Conservation (phyloP, 2,797 vertebrate species). For the Xiphorhynchus erythropygius region DNA sequence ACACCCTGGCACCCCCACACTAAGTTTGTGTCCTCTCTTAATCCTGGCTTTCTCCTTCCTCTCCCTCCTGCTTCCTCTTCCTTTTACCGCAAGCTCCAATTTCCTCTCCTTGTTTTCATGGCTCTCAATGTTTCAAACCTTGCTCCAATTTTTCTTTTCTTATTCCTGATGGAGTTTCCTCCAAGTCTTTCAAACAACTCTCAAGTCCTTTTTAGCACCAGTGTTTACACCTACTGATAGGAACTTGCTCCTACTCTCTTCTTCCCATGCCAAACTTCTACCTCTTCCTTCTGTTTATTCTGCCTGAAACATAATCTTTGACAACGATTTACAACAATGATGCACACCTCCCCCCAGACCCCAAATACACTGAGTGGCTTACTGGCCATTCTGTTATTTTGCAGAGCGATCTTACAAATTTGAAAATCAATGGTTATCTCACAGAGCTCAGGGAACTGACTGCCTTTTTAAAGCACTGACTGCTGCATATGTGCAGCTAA, state of each 20-base stretch:
- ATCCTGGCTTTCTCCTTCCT: not conserved
- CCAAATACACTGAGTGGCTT: not conserved
- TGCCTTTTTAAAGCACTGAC: not conserved
- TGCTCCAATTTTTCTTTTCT: not conserved
- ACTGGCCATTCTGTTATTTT: not conserved
- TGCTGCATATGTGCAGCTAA: not conserved
- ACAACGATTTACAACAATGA: not conserved
- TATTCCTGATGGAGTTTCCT: not conserved
- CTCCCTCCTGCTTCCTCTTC: not conserved
- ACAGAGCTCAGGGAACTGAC: not conserved
- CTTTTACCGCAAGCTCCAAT: not conserved
- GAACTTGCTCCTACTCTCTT: not conserved
- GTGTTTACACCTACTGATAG: not conserved
- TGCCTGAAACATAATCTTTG: not conserved
- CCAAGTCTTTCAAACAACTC: not conserved
- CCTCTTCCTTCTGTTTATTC: not conserved
- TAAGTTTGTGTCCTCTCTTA: not conserved
- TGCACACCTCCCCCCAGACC: too few species aligned
- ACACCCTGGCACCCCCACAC: not conserved
- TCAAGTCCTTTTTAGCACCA: not conserved
- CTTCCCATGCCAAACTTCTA: not conserved
- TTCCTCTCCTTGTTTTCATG: not conserved
- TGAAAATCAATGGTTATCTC: not conserved
- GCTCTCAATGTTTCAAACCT: not conserved
- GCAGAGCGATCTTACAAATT: not conserved